phyloP scores from a whole-genome alignment of 2,888 invertebrate genomes.

The Brachyopa scutellaris region DNA sequence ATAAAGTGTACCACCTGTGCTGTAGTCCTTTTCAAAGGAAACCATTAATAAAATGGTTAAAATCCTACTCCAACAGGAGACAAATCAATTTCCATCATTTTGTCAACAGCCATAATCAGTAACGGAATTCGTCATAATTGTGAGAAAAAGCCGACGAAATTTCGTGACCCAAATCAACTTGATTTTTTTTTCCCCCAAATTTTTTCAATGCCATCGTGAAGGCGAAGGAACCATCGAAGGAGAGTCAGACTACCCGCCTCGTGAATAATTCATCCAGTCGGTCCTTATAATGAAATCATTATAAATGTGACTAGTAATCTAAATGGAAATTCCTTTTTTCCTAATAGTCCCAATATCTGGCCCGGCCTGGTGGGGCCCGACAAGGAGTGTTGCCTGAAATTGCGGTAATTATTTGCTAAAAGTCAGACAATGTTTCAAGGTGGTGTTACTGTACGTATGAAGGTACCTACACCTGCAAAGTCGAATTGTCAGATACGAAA shows the following conservation, averaged over 20 bases:
- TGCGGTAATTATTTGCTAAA: slow-evolving; percentile 11
- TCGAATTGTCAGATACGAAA: slow-evolving; percentile 16
- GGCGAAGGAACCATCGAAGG: background rate
- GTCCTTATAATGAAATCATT: slow-evolving; percentile 35
- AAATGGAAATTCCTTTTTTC: slow-evolving; percentile 33
- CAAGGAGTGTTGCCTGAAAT: too few species aligned
- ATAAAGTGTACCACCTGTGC: too few species aligned
- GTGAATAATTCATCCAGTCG: slow-evolving; percentile 42
- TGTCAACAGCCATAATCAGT: slow-evolving; percentile 27
- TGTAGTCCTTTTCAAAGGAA: too few species aligned
- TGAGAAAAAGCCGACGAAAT: slow-evolving; percentile 31
- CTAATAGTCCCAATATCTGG: background rate
- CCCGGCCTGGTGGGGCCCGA: too few species aligned
- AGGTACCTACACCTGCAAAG: background rate
- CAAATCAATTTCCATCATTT: slow-evolving; percentile 43
- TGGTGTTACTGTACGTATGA: too few species aligned
- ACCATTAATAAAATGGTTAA: too few species aligned
- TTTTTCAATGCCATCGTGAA: too few species aligned
- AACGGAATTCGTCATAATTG: slow-evolving; percentile 50
- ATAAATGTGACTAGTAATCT: slow-evolving; percentile 44
- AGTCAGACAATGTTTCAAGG: background rate
- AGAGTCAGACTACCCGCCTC: background rate
- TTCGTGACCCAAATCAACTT: slow-evolving; percentile 48
- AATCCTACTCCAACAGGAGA: background rate
- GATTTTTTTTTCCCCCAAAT: too few species aligned